Conservation (phyloP, 2,888 invertebrate genomes). For the Reticulitermes lucifugus region DNA sequence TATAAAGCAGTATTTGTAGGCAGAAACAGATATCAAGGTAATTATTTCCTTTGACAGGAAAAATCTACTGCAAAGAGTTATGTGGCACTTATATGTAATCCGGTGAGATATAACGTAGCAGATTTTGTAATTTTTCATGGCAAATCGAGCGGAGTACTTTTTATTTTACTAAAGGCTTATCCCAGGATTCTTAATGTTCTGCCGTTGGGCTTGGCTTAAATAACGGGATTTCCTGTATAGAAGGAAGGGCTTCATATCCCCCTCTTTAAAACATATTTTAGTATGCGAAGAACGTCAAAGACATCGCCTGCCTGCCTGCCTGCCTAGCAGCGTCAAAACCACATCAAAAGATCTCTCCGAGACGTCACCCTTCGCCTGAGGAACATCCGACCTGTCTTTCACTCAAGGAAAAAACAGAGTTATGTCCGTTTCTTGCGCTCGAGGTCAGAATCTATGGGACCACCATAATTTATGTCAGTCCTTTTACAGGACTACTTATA, state of each 20-base stretch:
- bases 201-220: constrained; percentile 2
- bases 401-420: not conserved
- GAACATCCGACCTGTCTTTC: not conserved
- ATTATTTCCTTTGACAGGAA: constrained; percentile 14
- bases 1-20: not conserved
- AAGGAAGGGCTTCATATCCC: constrained; percentile 17
- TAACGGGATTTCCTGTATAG: constrained; percentile 18
- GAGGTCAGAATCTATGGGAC: too few relatives aligned
- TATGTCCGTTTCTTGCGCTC: not conserved
- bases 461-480: too few relatives aligned
- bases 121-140: constrained; percentile 8
- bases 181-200: not conserved
- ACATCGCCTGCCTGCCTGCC: constrained; percentile 7
- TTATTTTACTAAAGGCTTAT: not conserved
- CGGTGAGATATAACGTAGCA: not conserved
- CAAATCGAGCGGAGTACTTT: not conserved
- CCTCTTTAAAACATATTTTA: constrained; percentile 11
- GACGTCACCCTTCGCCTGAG: constrained; percentile 9
- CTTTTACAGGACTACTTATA: too few relatives aligned
- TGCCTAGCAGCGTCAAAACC: constrained; percentile 37
- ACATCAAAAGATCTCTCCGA: constrained; percentile 37
- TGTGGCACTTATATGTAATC: not conserved
- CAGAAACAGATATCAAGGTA: not conserved
- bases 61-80: constrained; percentile 22
- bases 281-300: constrained; percentile 13